Evolutionary conservation across 1,140 invertebrate genomes (phyloP).

Genomic region (Stenopsyche tienmushanensis): DNA sequence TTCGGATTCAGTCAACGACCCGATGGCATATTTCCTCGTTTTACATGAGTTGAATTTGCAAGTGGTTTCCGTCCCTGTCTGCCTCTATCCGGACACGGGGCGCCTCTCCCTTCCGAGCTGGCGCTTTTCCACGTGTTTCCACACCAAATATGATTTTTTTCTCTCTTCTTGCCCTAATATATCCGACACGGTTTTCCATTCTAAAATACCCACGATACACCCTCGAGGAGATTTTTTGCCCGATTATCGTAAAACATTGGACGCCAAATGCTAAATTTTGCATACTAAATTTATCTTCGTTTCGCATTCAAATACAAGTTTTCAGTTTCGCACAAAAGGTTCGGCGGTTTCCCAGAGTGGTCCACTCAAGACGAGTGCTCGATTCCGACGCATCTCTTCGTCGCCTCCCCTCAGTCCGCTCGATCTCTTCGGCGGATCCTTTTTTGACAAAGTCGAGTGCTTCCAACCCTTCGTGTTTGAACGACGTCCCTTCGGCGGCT

Average conservation of each 20-base stretch:
- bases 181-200: background rate
- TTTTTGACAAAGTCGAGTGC: conserved; percentile 14
- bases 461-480: conserved; percentile 12
- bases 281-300: background rate
- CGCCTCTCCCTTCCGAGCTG: background rate
- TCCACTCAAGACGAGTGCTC: conserved; percentile 32
- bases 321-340: conserved; percentile 18
- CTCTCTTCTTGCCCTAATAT: background rate
- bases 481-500: background rate
- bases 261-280: too few relatives aligned
- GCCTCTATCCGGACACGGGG: background rate
- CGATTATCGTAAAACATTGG: too few relatives aligned
- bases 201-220: background rate
- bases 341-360: conserved; percentile 29
- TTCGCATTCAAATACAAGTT: background rate
- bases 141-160: conserved; percentile 17
- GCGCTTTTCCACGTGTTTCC: conserved; percentile 12
- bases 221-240: too few relatives aligned
- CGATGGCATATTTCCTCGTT: conserved; percentile 22
- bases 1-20: conserved; percentile 24
- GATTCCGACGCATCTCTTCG: conserved; percentile 25
- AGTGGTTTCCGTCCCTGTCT: conserved; percentile 16
- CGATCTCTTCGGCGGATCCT: conserved; percentile 15
- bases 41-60: conserved; percentile 28
- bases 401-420: conserved; percentile 1